Conservation (phyloP, 2,113 vertebrate genomes). For the Rattus norvegicus region DNA sequence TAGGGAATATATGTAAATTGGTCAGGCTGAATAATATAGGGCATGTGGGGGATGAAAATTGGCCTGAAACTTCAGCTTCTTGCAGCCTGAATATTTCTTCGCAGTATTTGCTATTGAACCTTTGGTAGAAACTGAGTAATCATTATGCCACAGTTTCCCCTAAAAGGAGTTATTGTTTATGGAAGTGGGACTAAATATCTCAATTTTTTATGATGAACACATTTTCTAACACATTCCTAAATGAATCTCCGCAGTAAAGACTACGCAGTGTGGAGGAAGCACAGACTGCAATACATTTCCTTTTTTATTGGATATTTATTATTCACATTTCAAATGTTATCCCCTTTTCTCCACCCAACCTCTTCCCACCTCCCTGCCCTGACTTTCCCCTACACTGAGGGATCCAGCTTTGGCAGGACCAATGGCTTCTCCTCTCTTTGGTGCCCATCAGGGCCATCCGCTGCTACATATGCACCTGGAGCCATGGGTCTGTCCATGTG, state of each 20-base stretch:
- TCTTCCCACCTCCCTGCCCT: too few relatives aligned
- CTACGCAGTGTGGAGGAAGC: background rate
- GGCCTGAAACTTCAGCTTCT: background rate
- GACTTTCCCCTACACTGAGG: too few relatives aligned
- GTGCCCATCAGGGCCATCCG: too few relatives aligned
- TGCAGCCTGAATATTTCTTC: slow-evolving; percentile 17
- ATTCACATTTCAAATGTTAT: too few relatives aligned
- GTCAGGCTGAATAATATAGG: background rate
- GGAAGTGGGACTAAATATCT: background rate
- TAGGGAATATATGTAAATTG: background rate
- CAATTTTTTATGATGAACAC: background rate
- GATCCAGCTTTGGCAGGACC: too few relatives aligned
- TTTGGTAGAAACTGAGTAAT: background rate
- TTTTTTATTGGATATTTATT: too few relatives aligned
- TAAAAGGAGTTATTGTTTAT: slow-evolving; percentile 20
- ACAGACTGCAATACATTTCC: background rate
- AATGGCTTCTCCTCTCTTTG: too few relatives aligned
- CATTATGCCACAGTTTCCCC: background rate
- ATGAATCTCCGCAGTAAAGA: background rate
- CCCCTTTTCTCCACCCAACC: too few relatives aligned
- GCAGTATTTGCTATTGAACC: slow-evolving; percentile 43
- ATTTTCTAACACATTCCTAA: background rate
- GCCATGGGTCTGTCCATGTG: too few relatives aligned
- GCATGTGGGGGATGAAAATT: background rate
- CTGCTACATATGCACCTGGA: too few relatives aligned